These are phyloP conservation scores for Poecilia velifera DNA, from an alignment of 2,797 vertebrate genomes.

Conservation along the genomic window DNA sequence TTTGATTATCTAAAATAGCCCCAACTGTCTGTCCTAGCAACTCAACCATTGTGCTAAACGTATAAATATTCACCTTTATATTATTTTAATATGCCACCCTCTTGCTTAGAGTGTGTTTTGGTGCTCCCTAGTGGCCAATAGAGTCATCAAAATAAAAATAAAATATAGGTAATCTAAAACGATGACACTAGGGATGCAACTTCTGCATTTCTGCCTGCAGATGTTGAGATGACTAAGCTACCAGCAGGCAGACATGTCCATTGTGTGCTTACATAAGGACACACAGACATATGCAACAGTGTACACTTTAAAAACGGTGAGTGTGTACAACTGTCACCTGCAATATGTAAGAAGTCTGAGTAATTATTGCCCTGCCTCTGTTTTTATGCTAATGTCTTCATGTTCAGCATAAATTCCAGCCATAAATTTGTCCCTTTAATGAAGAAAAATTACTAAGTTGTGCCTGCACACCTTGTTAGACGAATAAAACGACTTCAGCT, in stretches of 20 bases:
- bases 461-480: constrained; percentile 60
- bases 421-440: constrained; percentile 58
- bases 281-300: constrained; percentile 5
- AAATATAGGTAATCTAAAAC: neutral
- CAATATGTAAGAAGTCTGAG: constrained; percentile 28
- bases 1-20: too few relatives aligned
- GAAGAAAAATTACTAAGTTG: constrained; percentile 67
- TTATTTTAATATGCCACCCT: neutral
- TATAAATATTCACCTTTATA: neutral
- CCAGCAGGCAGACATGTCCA: constrained; percentile 27
- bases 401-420: constrained; percentile 57
- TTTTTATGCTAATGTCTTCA: constrained; percentile 46
- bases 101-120: neutral
- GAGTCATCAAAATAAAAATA: neutral
- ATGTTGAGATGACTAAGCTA: constrained; percentile 43
- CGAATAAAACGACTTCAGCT: constrained; percentile 50
- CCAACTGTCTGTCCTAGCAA: neutral
- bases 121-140: neutral
- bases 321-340: constrained; percentile 36
- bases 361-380: constrained; percentile 38
- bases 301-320: neutral
- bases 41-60: neutral
- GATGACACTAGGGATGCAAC: neutral
- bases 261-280: constrained; percentile 16
- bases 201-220: constrained; percentile 1